Percentiles rank a stretch among this genome's conserved stretches.
Evolutionary conservation across 1,140 invertebrate genomes (phyloP).

Genomic region (Laupala kohalensis): DNA sequence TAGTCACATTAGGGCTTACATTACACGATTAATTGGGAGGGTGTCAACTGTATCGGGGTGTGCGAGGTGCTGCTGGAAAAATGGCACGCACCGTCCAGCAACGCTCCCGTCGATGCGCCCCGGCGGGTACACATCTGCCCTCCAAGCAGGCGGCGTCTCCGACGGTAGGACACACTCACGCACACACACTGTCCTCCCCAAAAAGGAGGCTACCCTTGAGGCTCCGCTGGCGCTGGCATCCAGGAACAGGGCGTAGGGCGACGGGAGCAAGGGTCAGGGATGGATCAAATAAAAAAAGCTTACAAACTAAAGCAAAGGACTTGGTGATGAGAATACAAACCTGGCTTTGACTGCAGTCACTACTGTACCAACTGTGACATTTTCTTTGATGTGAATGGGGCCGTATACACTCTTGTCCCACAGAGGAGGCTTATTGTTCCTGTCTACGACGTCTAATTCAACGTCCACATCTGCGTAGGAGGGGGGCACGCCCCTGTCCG

Average conservation of each 20-base stretch:
- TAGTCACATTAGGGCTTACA: constrained; percentile 29
- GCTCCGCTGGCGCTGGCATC: neutral
- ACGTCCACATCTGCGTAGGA: constrained; percentile 87
- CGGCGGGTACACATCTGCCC: constrained; percentile 4
- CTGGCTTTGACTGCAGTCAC: constrained; percentile 93
- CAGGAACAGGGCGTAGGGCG: neutral
- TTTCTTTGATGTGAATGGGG: constrained; percentile 92
- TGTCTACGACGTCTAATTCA: constrained; percentile 93
- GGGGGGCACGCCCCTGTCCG: constrained; percentile 75
- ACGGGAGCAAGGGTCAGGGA: constrained; percentile 24
- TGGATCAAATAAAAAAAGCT: constrained; percentile 1
- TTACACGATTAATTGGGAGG: constrained; percentile 7
- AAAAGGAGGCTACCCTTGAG: neutral
- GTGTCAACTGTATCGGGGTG: neutral
- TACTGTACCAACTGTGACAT: constrained; percentile 93
- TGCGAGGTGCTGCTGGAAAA: neutral
- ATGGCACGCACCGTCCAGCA: constrained; percentile 4
- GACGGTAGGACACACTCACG: constrained; percentile 2
- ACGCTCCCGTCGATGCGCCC: neutral
- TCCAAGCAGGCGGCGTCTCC: constrained; percentile 3
- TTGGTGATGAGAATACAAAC: constrained; percentile 56
- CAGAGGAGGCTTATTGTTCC: constrained; percentile 92
- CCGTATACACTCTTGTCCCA: constrained; percentile 88
- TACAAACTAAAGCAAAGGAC: constrained; percentile 8
- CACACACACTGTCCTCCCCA: neutral